A percentile compares a stretch with the other conserved stretches of the same genome.
Conservation (phyloP, 35 echinoderm and acorn worm species). For the Lytechinus variegatus region DNA sequence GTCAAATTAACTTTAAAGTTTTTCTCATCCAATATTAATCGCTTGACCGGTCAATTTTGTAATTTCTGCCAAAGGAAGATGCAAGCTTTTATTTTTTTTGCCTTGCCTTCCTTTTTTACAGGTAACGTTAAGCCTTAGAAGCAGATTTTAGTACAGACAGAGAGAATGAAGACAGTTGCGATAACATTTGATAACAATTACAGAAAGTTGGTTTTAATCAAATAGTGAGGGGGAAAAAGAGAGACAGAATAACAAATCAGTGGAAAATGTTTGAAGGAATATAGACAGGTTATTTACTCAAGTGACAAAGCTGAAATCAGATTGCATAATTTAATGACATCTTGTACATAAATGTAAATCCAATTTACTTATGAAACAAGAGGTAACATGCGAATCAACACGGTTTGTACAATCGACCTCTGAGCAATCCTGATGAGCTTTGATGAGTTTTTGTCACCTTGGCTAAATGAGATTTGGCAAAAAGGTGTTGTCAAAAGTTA, state of each 20-base stretch:
- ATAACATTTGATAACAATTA: not conserved
- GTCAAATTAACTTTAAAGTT: slow-evolving; percentile 46
- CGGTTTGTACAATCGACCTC: not conserved
- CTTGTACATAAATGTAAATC: slow-evolving; percentile 8
- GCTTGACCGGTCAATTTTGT: slow-evolving; percentile 25
- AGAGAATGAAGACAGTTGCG: not conserved
- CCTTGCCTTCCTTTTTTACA: not conserved
- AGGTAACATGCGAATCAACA: not conserved
- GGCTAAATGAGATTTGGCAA: slow-evolving; percentile 19
- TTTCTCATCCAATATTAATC: slow-evolving; percentile 26
- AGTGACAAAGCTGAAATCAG: not conserved
- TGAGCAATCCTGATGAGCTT: slow-evolving; percentile 18
- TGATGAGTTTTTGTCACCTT: slow-evolving; percentile 47
- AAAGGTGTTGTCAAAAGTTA: not conserved
- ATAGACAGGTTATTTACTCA: not conserved
- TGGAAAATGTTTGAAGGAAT: not conserved
- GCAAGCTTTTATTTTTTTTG: not conserved
- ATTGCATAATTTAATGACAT: slow-evolving; percentile 29
- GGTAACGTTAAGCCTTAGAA: not conserved
- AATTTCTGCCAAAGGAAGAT: not conserved
- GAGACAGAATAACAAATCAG: not conserved
- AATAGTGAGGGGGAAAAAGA: not conserved
- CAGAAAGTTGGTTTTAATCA: not conserved
- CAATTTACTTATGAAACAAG: slow-evolving; percentile 22
- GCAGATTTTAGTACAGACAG: not conserved